Base-by-base conservation (phyloP, 2,797 vertebrate species). In the Peromyscus aztecus region DNA sequence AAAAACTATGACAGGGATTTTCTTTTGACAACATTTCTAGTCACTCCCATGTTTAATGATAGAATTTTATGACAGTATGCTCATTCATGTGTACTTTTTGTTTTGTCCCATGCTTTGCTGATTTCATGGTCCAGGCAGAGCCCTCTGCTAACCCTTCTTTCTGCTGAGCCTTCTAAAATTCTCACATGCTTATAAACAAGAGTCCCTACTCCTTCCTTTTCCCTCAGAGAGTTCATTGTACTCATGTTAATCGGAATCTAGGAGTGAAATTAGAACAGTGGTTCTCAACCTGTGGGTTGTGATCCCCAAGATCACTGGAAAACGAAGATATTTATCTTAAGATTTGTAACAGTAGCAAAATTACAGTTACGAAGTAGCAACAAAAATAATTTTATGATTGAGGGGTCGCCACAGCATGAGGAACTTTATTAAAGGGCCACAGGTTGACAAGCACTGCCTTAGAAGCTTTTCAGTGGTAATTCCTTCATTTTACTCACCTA, bases 1-100 rank as follows among this genome's bases (percentile, higher is more conserved):
- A 89, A 92, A 65, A 73, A 57, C 52, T 71, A 75, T 40, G 34
- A 59, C 55, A 80, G 5, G 31, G 27, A 80, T 95, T 91, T 95
- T 92, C 94, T 90, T 92, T 69, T 89, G 55, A 87, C 21, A 90
- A 17, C 24, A 65, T 90, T 90, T 71, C 43, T 84, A 34, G 61
- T 31, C 29, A 61, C 1, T 31, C 27, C 21, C 52, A 13, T 92
- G 17, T 96, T 90, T 92, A n/a, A 88, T n/a, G 34, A 71, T 57
- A n/a, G 16, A 65, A 40, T 75, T 91, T 94, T 89, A 84, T 59
- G 27, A 82, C 55, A 69, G 84, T 82, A 55, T 86, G 40, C 59
- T 97, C 65, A 46, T 52, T 88, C 46, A 61, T 90, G 73, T 92
- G 19, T 90, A 40, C 24, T 89, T 3, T 69, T 37, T 61, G 40